A percentile compares a stretch with the other conserved stretches of the same genome.
phyloP scores from a whole-genome alignment of 2,797 vertebrate genomes.

The Sebastiscus albofasciatus region DNA sequence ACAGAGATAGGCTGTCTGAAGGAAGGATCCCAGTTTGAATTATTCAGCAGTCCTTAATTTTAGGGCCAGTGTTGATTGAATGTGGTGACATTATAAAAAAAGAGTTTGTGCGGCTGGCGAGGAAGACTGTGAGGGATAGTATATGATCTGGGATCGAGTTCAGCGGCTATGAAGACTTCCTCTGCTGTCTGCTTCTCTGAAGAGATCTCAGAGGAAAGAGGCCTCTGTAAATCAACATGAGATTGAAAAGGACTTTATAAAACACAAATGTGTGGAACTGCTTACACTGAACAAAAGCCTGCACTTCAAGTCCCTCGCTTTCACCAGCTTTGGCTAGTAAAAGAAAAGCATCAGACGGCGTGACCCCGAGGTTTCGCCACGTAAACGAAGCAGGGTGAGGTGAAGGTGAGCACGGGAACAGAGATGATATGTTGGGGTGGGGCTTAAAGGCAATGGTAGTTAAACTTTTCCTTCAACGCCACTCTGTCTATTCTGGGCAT shows the following conservation, averaged over 20 bases:
- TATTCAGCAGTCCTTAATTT: constrained; percentile 73
- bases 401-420: constrained; percentile 60
- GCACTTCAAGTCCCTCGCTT: constrained; percentile 34
- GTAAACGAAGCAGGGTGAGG: constrained; percentile 66
- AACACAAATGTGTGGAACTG: constrained; percentile 77
- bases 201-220: constrained; percentile 46
- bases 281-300: constrained; percentile 67
- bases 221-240: constrained; percentile 72
- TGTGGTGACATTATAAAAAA: constrained; percentile 66
- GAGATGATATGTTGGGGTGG: constrained; percentile 47
- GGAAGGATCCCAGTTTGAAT: constrained; percentile 66
- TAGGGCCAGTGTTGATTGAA: constrained; percentile 75
- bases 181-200: constrained; percentile 63
- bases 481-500: constrained; percentile 76
- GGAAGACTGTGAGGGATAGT: constrained; percentile 52
- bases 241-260: constrained; percentile 73
- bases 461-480: constrained; percentile 39
- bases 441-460: constrained; percentile 54
- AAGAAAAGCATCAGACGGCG: constrained; percentile 48
- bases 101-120: constrained; percentile 50
- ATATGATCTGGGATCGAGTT: constrained; percentile 57
- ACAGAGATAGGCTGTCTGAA: constrained; percentile 73
- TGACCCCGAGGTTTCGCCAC: constrained; percentile 72
- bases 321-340: constrained; percentile 68
- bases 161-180: constrained; percentile 57